Percentiles rank a stretch among this genome's conserved stretches.
Conservation (phyloP, 2,888 invertebrate species). For the Dioctria linearis region DNA sequence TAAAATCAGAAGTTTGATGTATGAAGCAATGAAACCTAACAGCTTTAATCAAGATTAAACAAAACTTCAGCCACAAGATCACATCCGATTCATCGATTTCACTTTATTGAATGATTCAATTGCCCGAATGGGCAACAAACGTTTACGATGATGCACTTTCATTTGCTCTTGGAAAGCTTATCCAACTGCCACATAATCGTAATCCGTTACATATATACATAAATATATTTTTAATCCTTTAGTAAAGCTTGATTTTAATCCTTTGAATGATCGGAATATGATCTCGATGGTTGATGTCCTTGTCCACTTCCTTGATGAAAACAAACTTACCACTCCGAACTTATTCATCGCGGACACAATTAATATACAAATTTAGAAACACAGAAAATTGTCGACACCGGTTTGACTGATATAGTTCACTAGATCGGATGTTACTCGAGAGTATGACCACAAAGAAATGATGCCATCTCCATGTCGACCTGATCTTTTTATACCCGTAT, state of each 20-base stretch:
- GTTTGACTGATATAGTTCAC: constrained; percentile 19
- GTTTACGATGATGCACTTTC: constrained; percentile 25
- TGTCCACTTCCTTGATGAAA: neutral
- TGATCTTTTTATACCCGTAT: constrained; percentile 58
- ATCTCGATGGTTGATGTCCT: neutral
- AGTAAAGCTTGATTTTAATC: neutral
- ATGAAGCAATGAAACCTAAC: no score
- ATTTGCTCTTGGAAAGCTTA: constrained; percentile 2
- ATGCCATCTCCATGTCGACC: constrained; percentile 59
- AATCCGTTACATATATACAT: neutral
- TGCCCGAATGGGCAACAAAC: neutral
- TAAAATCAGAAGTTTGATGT: constrained; percentile 46
- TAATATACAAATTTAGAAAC: neutral
- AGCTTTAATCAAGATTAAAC: neutral
- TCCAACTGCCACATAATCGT: neutral
- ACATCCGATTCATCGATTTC: constrained; percentile 39
- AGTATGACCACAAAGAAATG: constrained; percentile 56
- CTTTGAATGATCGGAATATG: neutral
- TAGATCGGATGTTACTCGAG: constrained; percentile 31
- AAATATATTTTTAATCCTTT: constrained; percentile 20
- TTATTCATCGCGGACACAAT: constrained; percentile 52
- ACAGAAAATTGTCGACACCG: neutral
- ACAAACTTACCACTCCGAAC: constrained; percentile 53
- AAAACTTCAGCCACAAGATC: constrained; percentile 40
- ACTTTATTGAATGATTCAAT: constrained; percentile 25